These are phyloP conservation scores for Struthio camelus DNA, from an alignment of 2,113 vertebrate species.

Conservation along the genomic window DNA sequence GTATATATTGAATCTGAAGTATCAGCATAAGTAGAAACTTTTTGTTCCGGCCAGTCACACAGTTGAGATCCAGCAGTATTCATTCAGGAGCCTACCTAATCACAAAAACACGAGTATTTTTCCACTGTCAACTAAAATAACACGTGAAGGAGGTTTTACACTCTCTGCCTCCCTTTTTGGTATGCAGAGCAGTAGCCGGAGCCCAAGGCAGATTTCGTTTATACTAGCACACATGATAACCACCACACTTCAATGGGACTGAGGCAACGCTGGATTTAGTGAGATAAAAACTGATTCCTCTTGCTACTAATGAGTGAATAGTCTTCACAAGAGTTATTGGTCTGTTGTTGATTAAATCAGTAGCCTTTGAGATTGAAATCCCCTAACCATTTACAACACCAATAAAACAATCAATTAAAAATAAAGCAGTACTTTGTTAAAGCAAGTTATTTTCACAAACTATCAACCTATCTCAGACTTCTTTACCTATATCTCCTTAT, in stretches of 20 bases:
- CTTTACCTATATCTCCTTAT: not conserved
- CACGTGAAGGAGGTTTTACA: accelerated
- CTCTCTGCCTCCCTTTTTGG: not conserved
- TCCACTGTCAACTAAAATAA: not conserved
- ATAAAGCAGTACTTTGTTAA: not conserved
- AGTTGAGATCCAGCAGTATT: not conserved
- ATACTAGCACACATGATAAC: not conserved
- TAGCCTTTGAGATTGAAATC: not conserved
- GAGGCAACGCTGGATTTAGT: accelerated
- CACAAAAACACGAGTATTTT: not conserved
- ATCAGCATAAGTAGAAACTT: not conserved
- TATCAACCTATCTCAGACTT: not conserved
- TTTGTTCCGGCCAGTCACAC: not conserved
- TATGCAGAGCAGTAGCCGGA: not conserved
- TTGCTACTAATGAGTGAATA: not conserved
- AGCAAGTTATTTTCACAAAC: not conserved
- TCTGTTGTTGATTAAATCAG: not conserved
- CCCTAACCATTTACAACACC: not conserved
- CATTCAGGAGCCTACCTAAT: not conserved
- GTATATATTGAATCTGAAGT: not conserved
- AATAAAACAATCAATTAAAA: not conserved
- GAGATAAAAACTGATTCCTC: not conserved
- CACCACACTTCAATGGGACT: not conserved
- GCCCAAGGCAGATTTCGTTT: not conserved
- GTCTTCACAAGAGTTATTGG: not conserved